Evolutionary conservation across 2,888 invertebrate genomes (phyloP), one percentile per base, ranked within the genome.

Genomic region (Byasa hedistus): DNA sequence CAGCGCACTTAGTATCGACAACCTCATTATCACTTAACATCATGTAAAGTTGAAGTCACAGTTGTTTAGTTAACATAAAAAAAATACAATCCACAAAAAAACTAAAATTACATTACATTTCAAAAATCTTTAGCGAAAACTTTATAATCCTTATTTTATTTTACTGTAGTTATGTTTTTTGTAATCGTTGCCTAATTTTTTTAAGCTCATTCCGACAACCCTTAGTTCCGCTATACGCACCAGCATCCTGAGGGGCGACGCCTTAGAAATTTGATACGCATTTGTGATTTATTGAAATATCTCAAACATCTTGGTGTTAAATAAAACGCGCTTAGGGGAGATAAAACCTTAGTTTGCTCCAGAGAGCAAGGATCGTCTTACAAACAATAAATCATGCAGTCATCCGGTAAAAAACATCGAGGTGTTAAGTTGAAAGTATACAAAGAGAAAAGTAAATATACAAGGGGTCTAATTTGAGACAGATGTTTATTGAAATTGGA

Each of bases 281-380:
- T 86, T 89, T 85, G 83, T 87, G 89, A 91, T 91, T 90, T 91
- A 91, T 90, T 86, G 87, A 85, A 87, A 88, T 87, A 85, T 83
- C 85, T 86, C 80, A 81, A 85, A 86, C 84, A 83, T 85, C 84
- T 86, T 82, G 78, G 83, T 85, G 83, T 83, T 85, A 78, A 78
- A 85, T 87, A 86, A 87, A 87, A 87, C 80, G 84, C 82, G 77
- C 79, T 78, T 77, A 77, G 88, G 88, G 89, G 86, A 89, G 89
- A 89, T 89, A 87, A 86, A 81, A 85, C 80, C 81, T 81, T 77
- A 76, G 82, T 84, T 82, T 80, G 80, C 76, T 71, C 68, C 63
- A 66, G 68, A 70, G 63, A 73, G 72, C 69, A 73, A 75, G 76
- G 82, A 80, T 91, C 87, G 82, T 85, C 83, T 91, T 87, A 86